Conservation (phyloP, 2,113 vertebrate genomes). For the Stercorarius parasiticus region DNA sequence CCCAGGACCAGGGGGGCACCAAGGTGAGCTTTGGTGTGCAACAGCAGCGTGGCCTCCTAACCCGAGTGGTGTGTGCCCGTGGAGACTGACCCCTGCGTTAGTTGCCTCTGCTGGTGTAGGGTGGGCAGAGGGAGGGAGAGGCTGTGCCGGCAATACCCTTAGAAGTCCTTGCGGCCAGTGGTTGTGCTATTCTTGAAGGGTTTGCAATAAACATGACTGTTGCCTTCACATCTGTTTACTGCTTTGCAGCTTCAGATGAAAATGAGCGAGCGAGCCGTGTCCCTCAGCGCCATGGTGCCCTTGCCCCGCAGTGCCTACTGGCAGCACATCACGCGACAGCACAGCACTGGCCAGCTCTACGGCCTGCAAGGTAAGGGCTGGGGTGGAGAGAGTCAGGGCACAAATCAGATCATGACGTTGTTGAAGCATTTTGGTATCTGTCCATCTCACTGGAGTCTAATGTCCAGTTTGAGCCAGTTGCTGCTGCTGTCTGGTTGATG, state of each 20-base stretch:
- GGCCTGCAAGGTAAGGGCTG: conserved; percentile 71
- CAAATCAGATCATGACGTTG: accelerated
- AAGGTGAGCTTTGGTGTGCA: conserved; percentile 14
- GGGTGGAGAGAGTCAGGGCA: background rate
- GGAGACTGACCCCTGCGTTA: background rate
- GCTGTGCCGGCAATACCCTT: background rate
- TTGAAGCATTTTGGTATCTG: background rate
- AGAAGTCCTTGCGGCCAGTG: background rate
- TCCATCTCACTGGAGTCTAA: background rate
- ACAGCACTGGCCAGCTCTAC: conserved; percentile 77
- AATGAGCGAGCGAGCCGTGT: conserved; percentile 74
- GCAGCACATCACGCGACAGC: conserved; percentile 81
- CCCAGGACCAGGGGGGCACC: background rate
- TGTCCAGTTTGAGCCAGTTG: background rate
- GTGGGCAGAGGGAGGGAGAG: background rate
- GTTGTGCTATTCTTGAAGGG: accelerated
- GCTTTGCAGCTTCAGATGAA: conserved; percentile 78
- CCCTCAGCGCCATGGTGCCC: conserved; percentile 77
- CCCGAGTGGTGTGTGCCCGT: accelerated
- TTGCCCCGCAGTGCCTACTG: conserved; percentile 83
- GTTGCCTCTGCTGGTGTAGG: background rate
- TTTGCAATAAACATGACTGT: background rate
- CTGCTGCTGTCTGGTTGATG: background rate
- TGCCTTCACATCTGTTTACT: background rate
- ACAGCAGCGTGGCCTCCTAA: background rate